Evolutionary conservation across 1,140 invertebrate genomes (phyloP), one percentile per base, ranked within the genome.

Genomic region (Eriocheir sinensis): DNA sequence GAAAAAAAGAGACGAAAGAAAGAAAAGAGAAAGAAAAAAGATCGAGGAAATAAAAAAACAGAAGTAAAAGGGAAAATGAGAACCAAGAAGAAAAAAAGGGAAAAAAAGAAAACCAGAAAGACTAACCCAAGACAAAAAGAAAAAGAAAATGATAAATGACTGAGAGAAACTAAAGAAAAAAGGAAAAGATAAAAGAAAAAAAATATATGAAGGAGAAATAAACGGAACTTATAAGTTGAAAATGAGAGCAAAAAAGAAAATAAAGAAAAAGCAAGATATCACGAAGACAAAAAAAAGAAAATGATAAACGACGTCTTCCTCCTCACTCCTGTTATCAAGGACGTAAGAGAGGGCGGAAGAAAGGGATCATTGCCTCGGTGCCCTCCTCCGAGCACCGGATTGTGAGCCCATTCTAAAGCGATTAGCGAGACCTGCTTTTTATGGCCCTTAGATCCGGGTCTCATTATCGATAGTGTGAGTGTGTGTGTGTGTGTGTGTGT

Each of bases 401-500:
- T n/a, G 27, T n/a, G 60, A 72, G 60, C 48, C 60, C 60, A 72
- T 72, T 72, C 60, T 72, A 72, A 72, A n/a, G 60, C 60, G 60
- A 72, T 72, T 72, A 72, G 60, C 21, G 27, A n/a, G 27, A 21
- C 15, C n/a, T 21, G 48, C 48, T 72, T 72, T 21, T 72, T 72
- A 72, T 72, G 17, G 60, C n/a, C 27, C 60, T n/a, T n/a, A 72
- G 0, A 72, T 72, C 60, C 21, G 1, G 8, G 27, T n/a, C n/a
- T 72, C 60, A n/a, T 72, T 72, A 72, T n/a, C n/a, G 60, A 72
- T 72, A 72, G 60, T 72, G 60, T 72, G 60, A n/a, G 60, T 72
- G 60, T 72, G 60, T 72, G 60, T 72, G 60, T 72, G 60, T 72
- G 60, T 72, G 60, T 72, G 60, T 72, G 60, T 72, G 60, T 72